Evolutionary conservation across 2,888 invertebrate species (phyloP), one percentile per base, ranked within the genome.

Genomic region (Baronia brevicornis): DNA sequence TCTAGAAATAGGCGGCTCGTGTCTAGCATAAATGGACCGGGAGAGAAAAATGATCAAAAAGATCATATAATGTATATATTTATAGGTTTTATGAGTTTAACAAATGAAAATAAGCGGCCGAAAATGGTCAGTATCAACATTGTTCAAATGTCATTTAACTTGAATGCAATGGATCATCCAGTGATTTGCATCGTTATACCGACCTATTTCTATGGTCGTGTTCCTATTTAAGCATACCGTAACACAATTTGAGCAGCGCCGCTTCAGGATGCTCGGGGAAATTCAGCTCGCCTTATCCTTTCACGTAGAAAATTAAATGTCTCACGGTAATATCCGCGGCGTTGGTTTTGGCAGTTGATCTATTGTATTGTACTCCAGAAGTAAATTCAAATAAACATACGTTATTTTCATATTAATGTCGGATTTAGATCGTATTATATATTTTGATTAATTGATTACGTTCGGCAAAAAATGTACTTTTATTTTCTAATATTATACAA

Each of bases 281-380:
- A 77, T 70, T 69, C 71, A 60, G 56, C 64, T 66, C 60, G 72
- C 70, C 75, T 80, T 80, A 79, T 80, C 79, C 78, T 67, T 82
- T 70, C 82, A 80, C 80, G 82, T 82, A 80, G 82, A 82, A 82
- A 82, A 82, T 82, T 80, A 82, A 82, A 82, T 72, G 82, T 82
- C 80, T 77, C 68, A 60, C 63, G 61, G 75, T 70, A 71, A 78
- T 75, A 78, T 78, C 79, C 77, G 75, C 38, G 59, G 57, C 56
- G 61, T 60, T 75, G 77, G 61, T 65, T 75, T 72, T 77, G 82
- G 77, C 80, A 78, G 68, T 69, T 74, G 70, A 78, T 79, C 71
- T 70, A 61, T 65, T 59, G 57, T 53, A 50, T 48, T 48, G 51
- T 44, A 51, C 46, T 39, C 38, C 40, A 33, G 41, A 48, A 41